phyloP scores from a whole-genome alignment of 2,113 vertebrate genomes.

The Sebastes fasciatus region DNA sequence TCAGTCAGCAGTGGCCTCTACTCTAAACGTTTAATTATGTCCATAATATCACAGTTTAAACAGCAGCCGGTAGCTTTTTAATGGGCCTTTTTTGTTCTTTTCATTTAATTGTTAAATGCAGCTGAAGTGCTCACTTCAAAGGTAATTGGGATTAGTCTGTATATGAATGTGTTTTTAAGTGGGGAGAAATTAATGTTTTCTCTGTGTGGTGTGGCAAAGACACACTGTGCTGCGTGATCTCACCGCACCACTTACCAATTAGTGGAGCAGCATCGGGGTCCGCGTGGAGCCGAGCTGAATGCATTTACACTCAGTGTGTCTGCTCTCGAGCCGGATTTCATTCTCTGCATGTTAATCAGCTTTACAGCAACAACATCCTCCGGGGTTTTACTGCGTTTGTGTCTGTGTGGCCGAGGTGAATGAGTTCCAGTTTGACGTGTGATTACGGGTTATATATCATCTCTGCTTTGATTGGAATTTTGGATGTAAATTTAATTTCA shows the following conservation, averaged over 20 bases:
- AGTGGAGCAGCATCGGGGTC: background rate
- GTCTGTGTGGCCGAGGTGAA: too few relatives aligned
- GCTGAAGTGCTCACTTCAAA: constrained; percentile 22
- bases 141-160: constrained; percentile 13
- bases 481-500: too few relatives aligned
- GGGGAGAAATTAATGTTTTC: constrained; percentile 14
- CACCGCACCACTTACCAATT: constrained; percentile 4
- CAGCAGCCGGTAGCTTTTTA: background rate
- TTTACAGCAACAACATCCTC: background rate
- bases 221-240: constrained; percentile 10
- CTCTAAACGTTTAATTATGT: background rate
- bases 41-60: background rate
- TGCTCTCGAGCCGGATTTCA: background rate
- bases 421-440: too few relatives aligned
- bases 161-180: constrained; percentile 16
- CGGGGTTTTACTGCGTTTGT: too few relatives aligned
- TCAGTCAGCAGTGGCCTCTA: background rate
- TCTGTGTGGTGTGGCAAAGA: background rate
- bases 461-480: too few relatives aligned
- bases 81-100: constrained; percentile 3
- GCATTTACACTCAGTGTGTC: background rate
- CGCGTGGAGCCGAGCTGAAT: background rate
- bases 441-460: too few relatives aligned
- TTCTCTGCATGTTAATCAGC: background rate
- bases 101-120: constrained; percentile 18